Base-by-base conservation (phyloP, 2,113 vertebrate species). In the Poecilia latipinna region DNA sequence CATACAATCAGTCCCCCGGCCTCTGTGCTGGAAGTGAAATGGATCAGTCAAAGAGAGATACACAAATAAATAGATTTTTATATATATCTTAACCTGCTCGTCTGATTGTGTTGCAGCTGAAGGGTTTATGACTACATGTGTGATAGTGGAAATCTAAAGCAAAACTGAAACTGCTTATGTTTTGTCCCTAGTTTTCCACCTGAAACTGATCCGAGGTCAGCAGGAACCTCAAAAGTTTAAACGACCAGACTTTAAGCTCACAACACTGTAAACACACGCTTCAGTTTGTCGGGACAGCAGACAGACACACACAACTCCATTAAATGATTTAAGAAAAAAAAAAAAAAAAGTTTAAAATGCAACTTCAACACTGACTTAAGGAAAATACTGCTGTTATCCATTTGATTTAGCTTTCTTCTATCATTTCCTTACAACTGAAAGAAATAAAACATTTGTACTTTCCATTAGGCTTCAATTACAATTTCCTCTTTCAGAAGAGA, bases 331-430 rank as follows among this genome's bases (percentile, higher is more conserved):
- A 89, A 86, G 86, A 85, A 91, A 86, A 91, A 93, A 88, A 48
- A 42, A 39, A 8, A 6, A 29, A 29, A 29, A 29, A 29, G 29
- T 29, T 29, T 80, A 90, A 90, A 92, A 94, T 88, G 93, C 80
- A 89, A 82, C 85, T 89, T 86, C 91, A 95, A 94, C 92, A 94
- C 93, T 94, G 92, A 93, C 89, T 91, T 70, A 73, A 88, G 77
- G 87, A 82, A 90, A 89, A 86, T 44, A 82, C 70, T 67, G 74
- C 57, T 28, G 57, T 80, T 48, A 29, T 35, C 63, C 44, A 10
- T 61, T 66, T 89, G 24, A 28, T 66, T 72, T 64, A 60, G 73
- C 70, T 86, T 42, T 77, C 70, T 31, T 80, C 80, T 35, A 51
- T 19, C 73, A 67, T 69, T 84, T 74, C 62, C 39, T 61, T 28